A percentile compares a stretch with the other conserved stretches of the same genome.
These are phyloP conservation scores for Pelobates fuscus DNA, from an alignment of 2,113 vertebrate species.

Conservation along the genomic window DNA sequence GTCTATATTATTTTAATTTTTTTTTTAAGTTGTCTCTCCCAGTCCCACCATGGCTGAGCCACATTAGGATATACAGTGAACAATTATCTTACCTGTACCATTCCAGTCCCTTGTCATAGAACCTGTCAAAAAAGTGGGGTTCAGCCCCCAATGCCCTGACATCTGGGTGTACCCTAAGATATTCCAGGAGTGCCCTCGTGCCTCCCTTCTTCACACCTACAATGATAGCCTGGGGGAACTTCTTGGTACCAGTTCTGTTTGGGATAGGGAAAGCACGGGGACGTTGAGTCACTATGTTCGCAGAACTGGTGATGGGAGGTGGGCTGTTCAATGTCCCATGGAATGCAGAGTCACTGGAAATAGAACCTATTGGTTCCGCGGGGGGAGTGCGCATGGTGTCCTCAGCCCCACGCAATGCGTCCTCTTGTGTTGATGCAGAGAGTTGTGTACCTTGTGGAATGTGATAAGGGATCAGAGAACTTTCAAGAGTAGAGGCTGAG, in stretches of 20 bases:
- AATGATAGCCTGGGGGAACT: slow-evolving; percentile 60
- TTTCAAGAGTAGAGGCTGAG: not conserved
- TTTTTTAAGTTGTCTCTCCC: no score
- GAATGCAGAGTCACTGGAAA: not conserved
- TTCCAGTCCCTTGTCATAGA: slow-evolving; percentile 83
- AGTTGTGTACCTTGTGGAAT: not conserved
- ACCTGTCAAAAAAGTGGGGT: slow-evolving; percentile 83
- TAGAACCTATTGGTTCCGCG: not conserved
- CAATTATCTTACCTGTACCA: slow-evolving; percentile 80
- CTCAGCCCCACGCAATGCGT: not conserved
- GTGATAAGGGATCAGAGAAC: not conserved
- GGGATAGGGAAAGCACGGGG: slow-evolving; percentile 19
- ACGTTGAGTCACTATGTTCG: not conserved
- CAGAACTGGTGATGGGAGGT: slow-evolving; percentile 57
- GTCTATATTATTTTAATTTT: no score
- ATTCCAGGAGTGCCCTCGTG: slow-evolving; percentile 80
- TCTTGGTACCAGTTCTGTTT: slow-evolving; percentile 64
- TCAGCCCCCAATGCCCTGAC: slow-evolving; percentile 79
- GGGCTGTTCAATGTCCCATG: slow-evolving; percentile 35
- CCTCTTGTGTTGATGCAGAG: not conserved
- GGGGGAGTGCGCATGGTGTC: not conserved
- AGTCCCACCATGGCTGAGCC: no score
- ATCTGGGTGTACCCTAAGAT: slow-evolving; percentile 78
- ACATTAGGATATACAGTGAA: no score
- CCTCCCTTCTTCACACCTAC: slow-evolving; percentile 82